Base-by-base conservation (phyloP, 1,140 invertebrate species). In the Pentalonia nigronervosa region DNA sequence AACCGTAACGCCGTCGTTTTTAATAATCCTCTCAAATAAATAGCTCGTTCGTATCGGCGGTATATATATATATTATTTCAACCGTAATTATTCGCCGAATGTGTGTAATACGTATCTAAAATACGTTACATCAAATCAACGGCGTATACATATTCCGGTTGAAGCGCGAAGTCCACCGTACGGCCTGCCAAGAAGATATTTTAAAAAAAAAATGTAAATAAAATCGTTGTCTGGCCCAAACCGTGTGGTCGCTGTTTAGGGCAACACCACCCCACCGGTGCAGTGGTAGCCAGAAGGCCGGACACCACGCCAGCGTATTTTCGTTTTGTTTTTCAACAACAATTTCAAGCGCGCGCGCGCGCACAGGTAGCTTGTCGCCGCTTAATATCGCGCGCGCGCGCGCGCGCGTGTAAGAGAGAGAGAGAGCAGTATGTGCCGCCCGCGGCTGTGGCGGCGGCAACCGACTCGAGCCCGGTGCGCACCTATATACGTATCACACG, bases 291-390 rank as follows among this genome's bases (percentile, higher is more conserved):
- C 41, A 11, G 23, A 3, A 23, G n/a, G 60, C 90, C 90, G 53
- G 60, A 76, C 90, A 91, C 90, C 45, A 36, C 45, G 45, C 17
- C 60, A 20, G 41, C 60, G 41, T n/a, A 47, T 48, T 11, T n/a
- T 30, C 25, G 60, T 67, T 76, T 53, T 9, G 14, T 83, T 83
- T 83, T 83, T 83, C 23, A 83, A 90, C 47, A 30, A 53, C 88
- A 9, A 25, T 90, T 53, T 34, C 25, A 45, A 45, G 45, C 56
- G 25, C 41, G 30, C 83, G 30, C 83, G 8, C 83, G 23, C 83
- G 45, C 83, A 45, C 83, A 84, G 83, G 36, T 34, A 76, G 60
- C 60, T n/a, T 76, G 60, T 76, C 60, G 60, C n/a, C n/a, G 83
- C 23, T 41, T 45, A 84, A 84, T 25, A 30, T n/a, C n/a, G n/a